Percentiles rank a stretch among this genome's conserved stretches.
phyloP scores from a whole-genome alignment of 2,888 invertebrate species.

The Hypercompe scribonia region DNA sequence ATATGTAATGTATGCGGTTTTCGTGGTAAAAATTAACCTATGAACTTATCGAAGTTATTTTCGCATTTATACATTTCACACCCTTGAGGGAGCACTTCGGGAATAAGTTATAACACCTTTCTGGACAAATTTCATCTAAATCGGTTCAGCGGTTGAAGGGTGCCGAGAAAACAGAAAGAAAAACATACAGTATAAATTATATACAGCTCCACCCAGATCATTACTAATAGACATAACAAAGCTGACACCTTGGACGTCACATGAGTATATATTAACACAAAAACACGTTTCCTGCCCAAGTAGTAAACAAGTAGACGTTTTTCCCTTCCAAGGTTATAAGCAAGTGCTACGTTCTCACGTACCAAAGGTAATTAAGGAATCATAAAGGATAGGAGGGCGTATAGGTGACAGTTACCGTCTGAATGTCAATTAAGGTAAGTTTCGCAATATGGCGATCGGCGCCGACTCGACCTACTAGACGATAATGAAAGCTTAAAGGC shows the following conservation, averaged over 20 bases:
- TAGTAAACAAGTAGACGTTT: slow-evolving; percentile 38
- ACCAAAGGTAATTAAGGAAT: slow-evolving; percentile 62
- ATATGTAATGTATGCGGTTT: too few species aligned
- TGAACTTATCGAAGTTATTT: too few species aligned
- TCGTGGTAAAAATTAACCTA: too few species aligned
- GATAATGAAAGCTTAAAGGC: slow-evolving; percentile 63
- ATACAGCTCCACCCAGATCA: not conserved
- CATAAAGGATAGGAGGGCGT: slow-evolving; percentile 54
- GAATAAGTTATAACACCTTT: too few species aligned
- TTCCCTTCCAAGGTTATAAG: slow-evolving; percentile 42
- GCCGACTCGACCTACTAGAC: slow-evolving; percentile 50
- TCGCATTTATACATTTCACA: too few species aligned
- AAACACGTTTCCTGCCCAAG: not conserved
- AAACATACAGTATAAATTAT: too few species aligned
- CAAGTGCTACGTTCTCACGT: slow-evolving; percentile 47
- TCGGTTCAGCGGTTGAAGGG: too few species aligned
- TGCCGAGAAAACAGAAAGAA: too few species aligned
- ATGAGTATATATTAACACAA: not conserved
- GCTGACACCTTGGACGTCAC: not conserved
- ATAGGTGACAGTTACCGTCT: slow-evolving; percentile 56
- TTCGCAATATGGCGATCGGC: slow-evolving; percentile 63
- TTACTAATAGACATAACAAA: not conserved
- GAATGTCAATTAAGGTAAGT: slow-evolving; percentile 73
- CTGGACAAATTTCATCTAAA: too few species aligned
- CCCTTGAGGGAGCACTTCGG: too few species aligned